Conservation (phyloP, 2,888 invertebrate species). For the Drosophila kokeensis region DNA sequence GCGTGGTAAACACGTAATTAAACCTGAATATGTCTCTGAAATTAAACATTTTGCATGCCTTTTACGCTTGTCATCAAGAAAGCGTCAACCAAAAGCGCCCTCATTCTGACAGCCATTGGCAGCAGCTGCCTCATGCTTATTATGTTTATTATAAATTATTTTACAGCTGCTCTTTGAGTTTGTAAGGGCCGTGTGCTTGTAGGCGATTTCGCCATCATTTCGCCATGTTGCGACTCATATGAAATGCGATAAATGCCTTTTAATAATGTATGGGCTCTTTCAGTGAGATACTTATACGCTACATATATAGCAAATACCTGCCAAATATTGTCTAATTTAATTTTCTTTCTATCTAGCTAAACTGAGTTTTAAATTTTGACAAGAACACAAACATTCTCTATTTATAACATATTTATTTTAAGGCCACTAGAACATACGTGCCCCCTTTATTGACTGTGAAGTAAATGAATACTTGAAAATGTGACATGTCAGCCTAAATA, state of each 20-base stretch:
- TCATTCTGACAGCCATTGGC: slow-evolving; percentile 59
- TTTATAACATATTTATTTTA: slow-evolving; percentile 25
- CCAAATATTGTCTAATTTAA: not conserved
- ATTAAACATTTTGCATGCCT: slow-evolving; percentile 68
- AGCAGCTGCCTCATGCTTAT: slow-evolving; percentile 70
- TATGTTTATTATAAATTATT: slow-evolving; percentile 80
- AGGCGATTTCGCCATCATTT: slow-evolving; percentile 35
- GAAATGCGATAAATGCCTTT: not conserved
- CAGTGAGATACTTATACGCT: not conserved
- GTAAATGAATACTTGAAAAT: slow-evolving; percentile 78
- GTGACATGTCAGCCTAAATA: slow-evolving; percentile 78
- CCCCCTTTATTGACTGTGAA: slow-evolving; percentile 37
- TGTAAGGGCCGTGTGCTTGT: slow-evolving; percentile 3
- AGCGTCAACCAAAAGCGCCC: slow-evolving; percentile 38
- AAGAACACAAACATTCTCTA: slow-evolving; percentile 7
- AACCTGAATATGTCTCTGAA: slow-evolving; percentile 70
- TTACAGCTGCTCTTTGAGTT: slow-evolving; percentile 60
- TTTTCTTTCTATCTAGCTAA: not conserved
- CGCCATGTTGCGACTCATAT: slow-evolving; percentile 1
- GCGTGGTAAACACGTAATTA: slow-evolving; percentile 77
- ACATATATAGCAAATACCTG: not conserved
- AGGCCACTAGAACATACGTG: slow-evolving; percentile 12
- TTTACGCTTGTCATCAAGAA: slow-evolving; percentile 64
- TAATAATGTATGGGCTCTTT: slow-evolving; percentile 1
- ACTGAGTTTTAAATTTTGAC: slow-evolving; percentile 2